These are phyloP conservation scores for Ammodytes dubius DNA, from an alignment of 2,113 vertebrate species.

Conservation along the genomic window DNA sequence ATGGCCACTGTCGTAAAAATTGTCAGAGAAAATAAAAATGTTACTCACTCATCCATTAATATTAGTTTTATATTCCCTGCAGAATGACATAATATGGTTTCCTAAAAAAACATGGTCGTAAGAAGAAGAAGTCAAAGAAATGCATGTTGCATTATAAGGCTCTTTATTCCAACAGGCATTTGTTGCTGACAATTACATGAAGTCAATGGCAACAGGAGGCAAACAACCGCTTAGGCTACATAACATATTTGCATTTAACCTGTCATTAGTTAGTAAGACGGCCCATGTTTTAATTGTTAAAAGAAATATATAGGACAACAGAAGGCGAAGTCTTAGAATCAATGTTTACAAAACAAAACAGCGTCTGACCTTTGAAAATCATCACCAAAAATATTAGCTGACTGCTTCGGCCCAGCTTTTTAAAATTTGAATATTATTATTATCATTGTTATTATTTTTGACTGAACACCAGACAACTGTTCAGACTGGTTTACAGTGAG, in stretches of 20 bases:
- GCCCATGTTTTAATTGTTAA: constrained; percentile 3
- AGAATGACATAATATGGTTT: background rate
- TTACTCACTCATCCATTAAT: background rate
- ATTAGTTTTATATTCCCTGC: background rate
- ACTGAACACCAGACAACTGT: constrained; percentile 9
- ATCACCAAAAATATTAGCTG: background rate
- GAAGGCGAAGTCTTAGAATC: background rate
- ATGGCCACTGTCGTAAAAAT: background rate
- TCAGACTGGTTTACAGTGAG: constrained; percentile 46
- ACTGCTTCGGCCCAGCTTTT: no score
- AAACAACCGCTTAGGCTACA: constrained; percentile 51
- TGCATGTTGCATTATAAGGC: constrained; percentile 15
- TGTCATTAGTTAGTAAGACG: constrained; percentile 15
- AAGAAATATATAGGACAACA: background rate
- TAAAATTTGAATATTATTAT: no score
- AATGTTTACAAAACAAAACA: background rate
- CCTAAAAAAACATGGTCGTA: background rate
- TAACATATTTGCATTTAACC: constrained; percentile 59
- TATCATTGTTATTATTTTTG: background rate
- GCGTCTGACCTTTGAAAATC: background rate
- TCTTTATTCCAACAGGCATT: constrained; percentile 40
- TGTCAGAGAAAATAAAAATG: background rate
- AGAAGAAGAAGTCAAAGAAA: background rate
- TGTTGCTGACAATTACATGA: constrained; percentile 64
- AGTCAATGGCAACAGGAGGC: constrained; percentile 62